Base-by-base conservation (phyloP, 2,113 vertebrate genomes). In the Haliaeetus leucogaster region DNA sequence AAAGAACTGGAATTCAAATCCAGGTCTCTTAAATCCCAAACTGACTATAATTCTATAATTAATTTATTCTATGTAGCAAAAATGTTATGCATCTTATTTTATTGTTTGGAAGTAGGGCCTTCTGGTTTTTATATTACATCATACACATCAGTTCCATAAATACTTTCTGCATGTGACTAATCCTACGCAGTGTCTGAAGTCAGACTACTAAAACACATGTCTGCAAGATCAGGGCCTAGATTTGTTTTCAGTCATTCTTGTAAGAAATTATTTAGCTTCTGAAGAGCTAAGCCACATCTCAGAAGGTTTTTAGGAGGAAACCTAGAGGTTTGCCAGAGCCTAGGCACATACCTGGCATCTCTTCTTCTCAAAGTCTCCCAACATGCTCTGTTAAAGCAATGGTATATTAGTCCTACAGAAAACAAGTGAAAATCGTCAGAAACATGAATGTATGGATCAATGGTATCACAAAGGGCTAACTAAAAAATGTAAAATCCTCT, bases 71-170 rank as follows among this genome's bases (percentile, higher is more conserved):
- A 45, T 59, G 53, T 38, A 62, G 73, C 42, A 93, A 95, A 94
- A 94, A 87, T 16, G 16, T 58, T 93, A 82, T 32, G 48, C 45
- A 62, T 61, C 34, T 89, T 47, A 67, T 84, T 87, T 88, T 50
- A 83, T 80, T 76, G 79, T 91, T 82, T 96, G 79, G 55, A 92
- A 89, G 38, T 73, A 92, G 13, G 16, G 8, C n/a, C 40, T 90
- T 97, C 92, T 94, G 84, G 3, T 77, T 96, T 92, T 89, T 71
- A 10, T 74, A 89, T 92, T 88, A 77, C 67, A 20, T 90, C 79
- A 70, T 5, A 58, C 30, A 18, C 59, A 92, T 53, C 45, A 77
- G 59, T 74, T 90, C 92, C 86, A 81, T 70, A 83, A 95, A 93
- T 83, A 77, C 48, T 55, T 96, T 62, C 55, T 89, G 50, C 55